A percentile compares a stretch with the other conserved stretches of the same genome.
These are phyloP conservation scores for Nicator chloris DNA, from an alignment of 2,113 vertebrate genomes.

Conservation along the genomic window DNA sequence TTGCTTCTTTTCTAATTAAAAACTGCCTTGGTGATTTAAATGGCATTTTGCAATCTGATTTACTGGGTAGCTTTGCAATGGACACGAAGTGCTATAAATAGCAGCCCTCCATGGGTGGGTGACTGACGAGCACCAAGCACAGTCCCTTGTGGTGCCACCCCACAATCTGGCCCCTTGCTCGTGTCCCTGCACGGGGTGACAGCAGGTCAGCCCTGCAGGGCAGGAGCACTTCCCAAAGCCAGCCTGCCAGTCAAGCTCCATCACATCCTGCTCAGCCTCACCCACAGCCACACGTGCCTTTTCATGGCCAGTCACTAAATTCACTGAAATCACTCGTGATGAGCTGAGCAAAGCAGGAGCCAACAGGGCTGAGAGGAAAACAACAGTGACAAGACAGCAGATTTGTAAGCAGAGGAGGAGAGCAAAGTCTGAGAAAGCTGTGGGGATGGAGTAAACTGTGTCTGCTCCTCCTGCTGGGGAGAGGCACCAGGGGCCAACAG, in stretches of 20 bases:
- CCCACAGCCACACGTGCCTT: background rate
- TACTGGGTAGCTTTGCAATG: background rate
- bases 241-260: background rate
- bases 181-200: rapidly evolving
- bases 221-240: background rate
- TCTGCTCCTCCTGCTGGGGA: background rate
- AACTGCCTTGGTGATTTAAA: background rate
- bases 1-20: background rate
- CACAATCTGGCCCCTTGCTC: background rate
- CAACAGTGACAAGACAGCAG: background rate
- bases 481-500: background rate
- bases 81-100: background rate
- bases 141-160: background rate
- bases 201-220: background rate
- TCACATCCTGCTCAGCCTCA: background rate
- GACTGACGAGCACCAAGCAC: background rate
- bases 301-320: background rate
- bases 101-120: background rate
- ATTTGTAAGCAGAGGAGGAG: background rate
- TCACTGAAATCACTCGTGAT: background rate
- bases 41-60: background rate
- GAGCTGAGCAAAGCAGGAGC: background rate
- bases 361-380: background rate
- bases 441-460: rapidly evolving
- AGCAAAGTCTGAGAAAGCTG: background rate